Evolutionary conservation across 2,113 vertebrate genomes (phyloP).

Genomic region (Conger conger): DNA sequence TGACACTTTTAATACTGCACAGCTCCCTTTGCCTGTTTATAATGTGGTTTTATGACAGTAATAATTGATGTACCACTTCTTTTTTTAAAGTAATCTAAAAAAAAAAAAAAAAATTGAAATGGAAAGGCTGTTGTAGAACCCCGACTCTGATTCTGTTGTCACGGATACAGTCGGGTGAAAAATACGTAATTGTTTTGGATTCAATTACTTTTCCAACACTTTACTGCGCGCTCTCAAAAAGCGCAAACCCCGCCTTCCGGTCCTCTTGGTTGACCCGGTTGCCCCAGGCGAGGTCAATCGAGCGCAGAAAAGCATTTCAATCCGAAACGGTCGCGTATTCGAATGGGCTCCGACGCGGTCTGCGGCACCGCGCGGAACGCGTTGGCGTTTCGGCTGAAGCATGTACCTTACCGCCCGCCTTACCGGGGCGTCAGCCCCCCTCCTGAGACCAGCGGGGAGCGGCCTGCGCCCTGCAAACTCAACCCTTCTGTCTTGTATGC

Average conservation of each 20-base stretch:
- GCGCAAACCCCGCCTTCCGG: too few relatives aligned
- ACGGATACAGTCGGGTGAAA: too few relatives aligned
- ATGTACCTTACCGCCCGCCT: constrained; percentile 42
- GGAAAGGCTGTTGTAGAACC: neutral
- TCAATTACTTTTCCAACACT: too few relatives aligned
- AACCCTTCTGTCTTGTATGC: neutral
- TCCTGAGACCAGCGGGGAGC: constrained; percentile 38
- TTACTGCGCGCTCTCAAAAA: too few relatives aligned
- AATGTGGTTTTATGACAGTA: constrained; percentile 6
- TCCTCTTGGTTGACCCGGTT: too few relatives aligned
- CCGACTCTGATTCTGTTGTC: constrained; percentile 31
- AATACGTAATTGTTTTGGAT: too few relatives aligned
- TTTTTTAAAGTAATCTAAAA: neutral
- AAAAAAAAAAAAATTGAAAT: neutral
- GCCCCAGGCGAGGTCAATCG: too few relatives aligned
- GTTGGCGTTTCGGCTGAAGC: constrained; percentile 19
- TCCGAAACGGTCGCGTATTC: too few relatives aligned
- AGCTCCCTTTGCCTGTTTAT: constrained; percentile 3
- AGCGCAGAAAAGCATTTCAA: too few relatives aligned
- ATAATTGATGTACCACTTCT: neutral
- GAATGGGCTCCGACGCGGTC: too few relatives aligned
- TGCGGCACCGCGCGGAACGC: neutral
- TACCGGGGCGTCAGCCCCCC: constrained; percentile 33
- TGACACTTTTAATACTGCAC: neutral
- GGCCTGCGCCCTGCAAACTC: constrained; percentile 32